Conservation (phyloP, 2,888 invertebrate species). For the Keiferia lycopersicella region DNA sequence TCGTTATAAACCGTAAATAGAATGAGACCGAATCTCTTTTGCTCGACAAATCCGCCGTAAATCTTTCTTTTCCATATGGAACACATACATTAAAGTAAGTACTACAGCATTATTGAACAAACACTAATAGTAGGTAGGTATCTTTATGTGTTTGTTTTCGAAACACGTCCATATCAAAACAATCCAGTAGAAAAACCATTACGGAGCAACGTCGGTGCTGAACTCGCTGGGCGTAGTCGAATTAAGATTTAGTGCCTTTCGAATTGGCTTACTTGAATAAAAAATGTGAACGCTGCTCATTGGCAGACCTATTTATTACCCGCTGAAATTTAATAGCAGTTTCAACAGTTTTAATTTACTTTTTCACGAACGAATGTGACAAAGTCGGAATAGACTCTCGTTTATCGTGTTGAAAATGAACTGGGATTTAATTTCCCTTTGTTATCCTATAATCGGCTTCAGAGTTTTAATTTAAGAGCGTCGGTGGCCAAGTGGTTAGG, state of each 20-base stretch:
- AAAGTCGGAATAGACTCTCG: neutral
- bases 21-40: slow-evolving; percentile 14
- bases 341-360: slow-evolving; percentile 37
- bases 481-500: too few species aligned
- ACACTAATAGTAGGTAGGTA: slow-evolving; percentile 21
- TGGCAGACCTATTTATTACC: slow-evolving; percentile 42
- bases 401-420: neutral
- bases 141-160: slow-evolving; percentile 31
- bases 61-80: slow-evolving; percentile 9
- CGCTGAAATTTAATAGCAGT: slow-evolving; percentile 47
- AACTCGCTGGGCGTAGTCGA: slow-evolving; percentile 41
- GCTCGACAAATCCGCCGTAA: slow-evolving; percentile 2
- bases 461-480: too few species aligned
- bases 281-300: slow-evolving; percentile 42
- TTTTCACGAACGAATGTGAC: slow-evolving; percentile 36
- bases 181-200: slow-evolving; percentile 32
- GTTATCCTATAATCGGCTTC: neutral
- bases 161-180: slow-evolving; percentile 28
- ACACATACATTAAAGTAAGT: slow-evolving; percentile 1
- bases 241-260: slow-evolving; percentile 53
- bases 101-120: slow-evolving; percentile 15
- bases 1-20: slow-evolving; percentile 23
- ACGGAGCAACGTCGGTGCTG: slow-evolving; percentile 32
- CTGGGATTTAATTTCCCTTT: neutral
- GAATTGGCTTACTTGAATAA: slow-evolving; percentile 48